Evolutionary conservation across 2,888 invertebrate genomes (phyloP), one percentile per base, ranked within the genome.

Genomic region (Pilophorus perplexus): DNA sequence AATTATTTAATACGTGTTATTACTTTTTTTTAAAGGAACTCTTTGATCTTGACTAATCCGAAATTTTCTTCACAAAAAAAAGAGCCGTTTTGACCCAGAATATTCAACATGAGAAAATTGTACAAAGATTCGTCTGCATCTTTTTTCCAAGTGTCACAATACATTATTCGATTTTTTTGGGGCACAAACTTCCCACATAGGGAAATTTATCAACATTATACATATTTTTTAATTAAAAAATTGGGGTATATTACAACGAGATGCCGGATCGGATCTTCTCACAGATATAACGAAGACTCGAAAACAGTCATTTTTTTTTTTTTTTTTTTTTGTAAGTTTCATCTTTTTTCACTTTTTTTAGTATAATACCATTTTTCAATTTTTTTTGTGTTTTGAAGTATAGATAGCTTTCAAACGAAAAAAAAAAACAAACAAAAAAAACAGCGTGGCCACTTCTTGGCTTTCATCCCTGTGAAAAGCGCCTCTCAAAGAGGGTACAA

Each of bases 131-230:
- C 27, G 25, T 12, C 14, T 28, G n/a, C 20, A 25, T 28, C 28
- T 52, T 52, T 52, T 28, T 52, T 52, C 4, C 48, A 48, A 20
- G 12, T 46, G 22, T 46, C 46, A 46, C 22, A 46, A 46, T 46
- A 28, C 28, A 55, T 22, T 55, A 55, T 55, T 22, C 55, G 55
- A 55, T 55, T 55, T 55, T 55, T 55, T 55, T 55, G 33, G 46
- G 22, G 38, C 55, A 55, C 55, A 20, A 55, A 20, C 14, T 33
- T 5, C 55, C 38, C 6, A 14, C 10, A 28, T n/a, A 25, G 33
- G 18, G 52, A 52, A 23, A 25, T 52, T 6, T 27, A 27, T 28
- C 25, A 28, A 55, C 55, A 37, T 18, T 55, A 37, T 22, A 37
- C 28, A 10, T 28, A 18, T 22, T 27, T 28, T 37, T 55, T 20